Evolutionary conservation across 2,888 invertebrate species (phyloP).

Genomic region (Nebria salina): DNA sequence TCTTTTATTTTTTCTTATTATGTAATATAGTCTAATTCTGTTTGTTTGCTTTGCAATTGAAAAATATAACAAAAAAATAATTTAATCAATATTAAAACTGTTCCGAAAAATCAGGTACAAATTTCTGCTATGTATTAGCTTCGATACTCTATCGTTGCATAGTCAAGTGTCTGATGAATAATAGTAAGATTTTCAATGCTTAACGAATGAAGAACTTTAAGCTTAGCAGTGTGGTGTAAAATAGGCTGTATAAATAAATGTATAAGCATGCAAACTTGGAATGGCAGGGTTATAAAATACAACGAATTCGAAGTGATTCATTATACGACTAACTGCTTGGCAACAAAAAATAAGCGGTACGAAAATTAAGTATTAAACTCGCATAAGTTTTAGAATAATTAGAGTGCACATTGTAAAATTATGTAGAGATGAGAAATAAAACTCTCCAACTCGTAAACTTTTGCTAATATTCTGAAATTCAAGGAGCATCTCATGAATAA

Average conservation of each 20-base stretch:
- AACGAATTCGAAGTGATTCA: conserved; percentile 20
- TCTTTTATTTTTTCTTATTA: too few relatives aligned
- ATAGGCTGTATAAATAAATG: background rate
- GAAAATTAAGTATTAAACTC: conserved; percentile 46
- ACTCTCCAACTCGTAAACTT: conserved; percentile 44
- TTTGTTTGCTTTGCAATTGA: too few relatives aligned
- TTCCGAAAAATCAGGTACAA: too few relatives aligned
- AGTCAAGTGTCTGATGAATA: too few relatives aligned
- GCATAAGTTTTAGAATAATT: conserved; percentile 46
- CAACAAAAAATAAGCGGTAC: conserved; percentile 26
- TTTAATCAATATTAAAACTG: too few relatives aligned
- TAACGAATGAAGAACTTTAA: background rate
- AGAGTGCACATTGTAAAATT: conserved; percentile 46
- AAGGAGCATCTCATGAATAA: conserved; percentile 47
- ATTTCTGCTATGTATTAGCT: too few relatives aligned
- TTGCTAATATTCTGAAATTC: conserved; percentile 47
- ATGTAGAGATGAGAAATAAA: conserved; percentile 38
- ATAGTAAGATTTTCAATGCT: too few relatives aligned
- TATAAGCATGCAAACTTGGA: background rate
- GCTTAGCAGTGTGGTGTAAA: background rate
- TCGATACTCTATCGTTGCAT: too few relatives aligned
- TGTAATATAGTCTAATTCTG: too few relatives aligned
- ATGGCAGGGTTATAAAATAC: background rate
- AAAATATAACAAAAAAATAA: too few relatives aligned
- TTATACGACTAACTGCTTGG: conserved; percentile 22